Conservation (phyloP, 2,113 vertebrate species). For the Panthera tigris region DNA sequence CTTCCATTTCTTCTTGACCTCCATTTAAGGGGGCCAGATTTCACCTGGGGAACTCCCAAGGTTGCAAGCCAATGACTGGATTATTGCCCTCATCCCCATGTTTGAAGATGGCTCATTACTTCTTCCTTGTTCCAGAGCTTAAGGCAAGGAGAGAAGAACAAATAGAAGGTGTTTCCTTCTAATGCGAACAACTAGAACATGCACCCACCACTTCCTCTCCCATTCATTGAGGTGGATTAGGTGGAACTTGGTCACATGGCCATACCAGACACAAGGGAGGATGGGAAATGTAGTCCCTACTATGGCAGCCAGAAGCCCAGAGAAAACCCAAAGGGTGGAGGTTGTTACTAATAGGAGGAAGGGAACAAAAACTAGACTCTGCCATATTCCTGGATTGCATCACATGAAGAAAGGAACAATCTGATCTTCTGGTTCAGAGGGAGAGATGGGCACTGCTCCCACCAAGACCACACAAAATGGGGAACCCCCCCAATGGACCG, state of each 20-base stretch:
- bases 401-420: background rate
- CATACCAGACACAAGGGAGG: background rate
- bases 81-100: background rate
- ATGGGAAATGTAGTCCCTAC: background rate
- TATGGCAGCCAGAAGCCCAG: background rate
- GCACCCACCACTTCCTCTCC: background rate
- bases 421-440: background rate
- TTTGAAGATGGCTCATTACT: background rate
- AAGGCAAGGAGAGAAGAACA: background rate
- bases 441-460: background rate
- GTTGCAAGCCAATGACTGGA: background rate
- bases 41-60: background rate
- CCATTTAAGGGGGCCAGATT: background rate
- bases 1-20: background rate
- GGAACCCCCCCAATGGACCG: too few species aligned
- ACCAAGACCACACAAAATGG: background rate
- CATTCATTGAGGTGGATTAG: background rate
- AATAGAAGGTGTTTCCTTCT: background rate
- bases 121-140: background rate
- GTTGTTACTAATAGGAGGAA: background rate
- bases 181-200: background rate
- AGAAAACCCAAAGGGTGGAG: background rate
- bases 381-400: background rate
- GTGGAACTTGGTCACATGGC: background rate
- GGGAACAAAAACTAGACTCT: background rate